Percentiles rank a stretch among this genome's conserved stretches.
phyloP scores from a whole-genome alignment of 2,888 invertebrate genomes.

The Trypoxylon attenuatum region DNA sequence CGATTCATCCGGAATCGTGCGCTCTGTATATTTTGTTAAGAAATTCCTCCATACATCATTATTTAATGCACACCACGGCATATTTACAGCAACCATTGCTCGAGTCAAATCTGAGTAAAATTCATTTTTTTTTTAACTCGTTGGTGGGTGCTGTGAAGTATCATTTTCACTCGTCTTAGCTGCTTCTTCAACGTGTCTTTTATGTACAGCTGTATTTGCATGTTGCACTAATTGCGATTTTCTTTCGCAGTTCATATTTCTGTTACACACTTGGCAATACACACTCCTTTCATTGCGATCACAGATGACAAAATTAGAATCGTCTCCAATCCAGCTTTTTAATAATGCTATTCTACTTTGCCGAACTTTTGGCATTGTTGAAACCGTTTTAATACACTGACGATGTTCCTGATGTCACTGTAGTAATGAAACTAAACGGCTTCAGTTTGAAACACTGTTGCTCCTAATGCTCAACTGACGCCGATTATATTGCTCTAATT shows the following conservation, averaged over 20 bases:
- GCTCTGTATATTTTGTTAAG: background rate
- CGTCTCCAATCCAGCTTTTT: background rate
- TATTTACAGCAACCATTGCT: too few relatives aligned
- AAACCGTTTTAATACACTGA: background rate
- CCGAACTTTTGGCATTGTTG: background rate
- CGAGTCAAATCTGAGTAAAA: background rate
- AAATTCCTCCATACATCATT: too few relatives aligned
- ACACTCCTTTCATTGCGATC: constrained; percentile 1
- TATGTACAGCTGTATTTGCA: background rate
- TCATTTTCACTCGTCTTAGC: background rate
- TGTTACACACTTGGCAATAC: background rate
- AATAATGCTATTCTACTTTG: background rate
- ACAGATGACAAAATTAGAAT: constrained; percentile 4
- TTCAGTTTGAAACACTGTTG: background rate
- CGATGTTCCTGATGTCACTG: background rate
- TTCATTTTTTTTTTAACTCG: background rate
- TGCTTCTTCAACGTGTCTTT: background rate
- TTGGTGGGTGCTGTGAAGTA: background rate
- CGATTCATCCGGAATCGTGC: background rate
- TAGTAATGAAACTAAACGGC: background rate
- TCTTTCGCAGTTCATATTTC: constrained; percentile 1
- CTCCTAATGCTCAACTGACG: background rate
- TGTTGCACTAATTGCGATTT: constrained; percentile 3
- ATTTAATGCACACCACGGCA: background rate
- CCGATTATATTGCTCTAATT: too few relatives aligned